These are phyloP conservation scores for Ptyas mucosa DNA, from an alignment of 2,113 vertebrate genomes.

Conservation along the genomic window DNA sequence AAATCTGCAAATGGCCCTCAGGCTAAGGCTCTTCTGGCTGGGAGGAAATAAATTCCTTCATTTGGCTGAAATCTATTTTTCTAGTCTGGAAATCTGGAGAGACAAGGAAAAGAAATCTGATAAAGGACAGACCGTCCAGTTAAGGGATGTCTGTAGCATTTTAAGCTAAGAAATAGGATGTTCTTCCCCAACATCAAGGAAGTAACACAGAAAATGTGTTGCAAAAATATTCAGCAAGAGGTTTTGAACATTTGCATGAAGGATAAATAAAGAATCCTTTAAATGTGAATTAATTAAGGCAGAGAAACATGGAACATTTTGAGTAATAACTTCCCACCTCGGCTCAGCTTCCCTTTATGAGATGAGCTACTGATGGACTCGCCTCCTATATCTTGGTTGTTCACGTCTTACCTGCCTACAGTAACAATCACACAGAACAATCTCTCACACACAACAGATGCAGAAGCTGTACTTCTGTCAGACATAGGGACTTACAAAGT, in stretches of 20 bases:
- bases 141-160: neutral
- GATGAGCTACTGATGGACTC: neutral
- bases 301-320: neutral
- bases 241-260: neutral
- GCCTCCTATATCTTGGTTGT: neutral
- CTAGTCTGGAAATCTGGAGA: neutral
- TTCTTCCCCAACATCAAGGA: neutral
- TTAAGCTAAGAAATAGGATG: neutral
- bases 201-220: neutral
- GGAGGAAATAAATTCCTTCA: neutral
- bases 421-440: neutral
- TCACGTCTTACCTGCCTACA: neutral
- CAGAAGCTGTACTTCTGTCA: neutral
- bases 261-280: neutral
- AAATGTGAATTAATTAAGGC: neutral
- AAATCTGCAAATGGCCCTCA: neutral
- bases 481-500: neutral
- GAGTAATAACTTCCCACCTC: too few relatives aligned
- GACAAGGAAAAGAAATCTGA: neutral
- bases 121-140: neutral
- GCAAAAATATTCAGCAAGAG: neutral
- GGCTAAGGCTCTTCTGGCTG: neutral
- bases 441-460: neutral
- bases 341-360: too few relatives aligned
- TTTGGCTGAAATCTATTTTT: neutral